phyloP scores from a whole-genome alignment of 1,140 invertebrate genomes.

The Solen grandis region DNA sequence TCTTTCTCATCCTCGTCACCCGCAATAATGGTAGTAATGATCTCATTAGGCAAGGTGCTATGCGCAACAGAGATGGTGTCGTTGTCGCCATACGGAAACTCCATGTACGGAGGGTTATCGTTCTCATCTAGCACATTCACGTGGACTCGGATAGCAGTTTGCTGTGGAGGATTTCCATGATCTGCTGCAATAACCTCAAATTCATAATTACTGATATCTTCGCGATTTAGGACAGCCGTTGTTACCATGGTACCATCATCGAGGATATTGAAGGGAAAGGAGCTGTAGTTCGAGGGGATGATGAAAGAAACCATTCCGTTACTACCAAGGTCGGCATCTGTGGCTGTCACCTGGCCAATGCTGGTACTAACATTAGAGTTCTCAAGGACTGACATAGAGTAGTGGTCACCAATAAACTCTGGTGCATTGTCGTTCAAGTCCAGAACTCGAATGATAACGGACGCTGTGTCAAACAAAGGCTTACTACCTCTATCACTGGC shows the following conservation, averaged over 20 bases:
- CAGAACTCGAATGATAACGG: slow-evolving; percentile 63
- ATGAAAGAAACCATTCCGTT: slow-evolving; percentile 68
- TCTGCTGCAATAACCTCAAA: slow-evolving; percentile 69
- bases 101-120: slow-evolving; percentile 75
- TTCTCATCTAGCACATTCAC: slow-evolving; percentile 77
- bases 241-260: slow-evolving; percentile 45
- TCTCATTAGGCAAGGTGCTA: slow-evolving; percentile 46
- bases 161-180: slow-evolving; percentile 55
- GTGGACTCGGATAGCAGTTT: slow-evolving; percentile 52
- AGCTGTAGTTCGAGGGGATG: slow-evolving; percentile 79
- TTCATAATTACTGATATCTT: slow-evolving; percentile 56
- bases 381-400: slow-evolving; percentile 49
- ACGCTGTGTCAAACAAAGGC: slow-evolving; percentile 87
- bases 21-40: slow-evolving; percentile 66
- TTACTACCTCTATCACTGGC: slow-evolving; percentile 57
- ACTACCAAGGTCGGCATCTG: slow-evolving; percentile 56
- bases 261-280: slow-evolving; percentile 69
- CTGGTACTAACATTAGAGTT: slow-evolving; percentile 48
- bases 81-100: slow-evolving; percentile 68
- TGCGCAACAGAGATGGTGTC: slow-evolving; percentile 64
- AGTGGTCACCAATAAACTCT: slow-evolving; percentile 80
- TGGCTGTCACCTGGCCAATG: slow-evolving; percentile 59
- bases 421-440: slow-evolving; percentile 98
- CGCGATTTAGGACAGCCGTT: slow-evolving; percentile 59
- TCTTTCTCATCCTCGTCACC: slow-evolving; percentile 64